phyloP scores from a whole-genome alignment of 2,888 invertebrate genomes.

The Branchinecta sandiegonensis region DNA sequence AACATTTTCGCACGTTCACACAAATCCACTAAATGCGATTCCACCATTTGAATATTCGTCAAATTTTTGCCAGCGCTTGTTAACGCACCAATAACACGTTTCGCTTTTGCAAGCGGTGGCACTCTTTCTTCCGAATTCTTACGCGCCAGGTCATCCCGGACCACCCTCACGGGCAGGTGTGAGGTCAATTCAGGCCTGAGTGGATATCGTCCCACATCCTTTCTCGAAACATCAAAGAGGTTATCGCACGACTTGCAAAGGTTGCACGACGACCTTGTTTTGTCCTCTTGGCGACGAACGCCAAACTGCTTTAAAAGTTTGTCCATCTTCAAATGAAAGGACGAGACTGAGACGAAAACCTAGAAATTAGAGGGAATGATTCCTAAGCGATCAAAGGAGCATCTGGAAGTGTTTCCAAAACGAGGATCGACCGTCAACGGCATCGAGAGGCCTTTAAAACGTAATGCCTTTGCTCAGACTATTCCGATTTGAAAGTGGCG shows the following conservation, averaged over 20 bases:
- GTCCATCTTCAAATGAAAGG: background rate
- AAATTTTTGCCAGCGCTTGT: background rate
- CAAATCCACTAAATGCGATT: conserved; percentile 10
- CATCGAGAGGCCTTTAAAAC: too few relatives aligned
- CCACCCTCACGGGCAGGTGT: background rate
- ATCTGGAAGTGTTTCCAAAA: too few relatives aligned
- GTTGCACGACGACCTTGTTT: conserved; percentile 11
- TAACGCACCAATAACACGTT: background rate
- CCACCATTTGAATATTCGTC: conserved; percentile 2
- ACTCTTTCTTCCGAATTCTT: background rate
- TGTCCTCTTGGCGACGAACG: conserved; percentile 2
- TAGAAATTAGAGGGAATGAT: too few relatives aligned
- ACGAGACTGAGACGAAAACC: too few relatives aligned
- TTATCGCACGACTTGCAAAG: conserved; percentile 12
- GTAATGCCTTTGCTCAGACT: too few relatives aligned
- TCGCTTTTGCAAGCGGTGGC: conserved; percentile 1
- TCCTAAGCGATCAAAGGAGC: too few relatives aligned
- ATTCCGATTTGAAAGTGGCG: too few relatives aligned
- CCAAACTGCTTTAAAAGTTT: conserved; percentile 9
- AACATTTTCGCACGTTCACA: background rate
- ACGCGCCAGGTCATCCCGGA: background rate
- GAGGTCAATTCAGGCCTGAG: background rate
- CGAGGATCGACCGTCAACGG: too few relatives aligned
- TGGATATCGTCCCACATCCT: background rate
- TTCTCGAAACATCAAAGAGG: background rate